These are phyloP conservation scores for Lagothrix lagotricha DNA, from an alignment of 2,797 vertebrate genomes.

Conservation along the genomic window DNA sequence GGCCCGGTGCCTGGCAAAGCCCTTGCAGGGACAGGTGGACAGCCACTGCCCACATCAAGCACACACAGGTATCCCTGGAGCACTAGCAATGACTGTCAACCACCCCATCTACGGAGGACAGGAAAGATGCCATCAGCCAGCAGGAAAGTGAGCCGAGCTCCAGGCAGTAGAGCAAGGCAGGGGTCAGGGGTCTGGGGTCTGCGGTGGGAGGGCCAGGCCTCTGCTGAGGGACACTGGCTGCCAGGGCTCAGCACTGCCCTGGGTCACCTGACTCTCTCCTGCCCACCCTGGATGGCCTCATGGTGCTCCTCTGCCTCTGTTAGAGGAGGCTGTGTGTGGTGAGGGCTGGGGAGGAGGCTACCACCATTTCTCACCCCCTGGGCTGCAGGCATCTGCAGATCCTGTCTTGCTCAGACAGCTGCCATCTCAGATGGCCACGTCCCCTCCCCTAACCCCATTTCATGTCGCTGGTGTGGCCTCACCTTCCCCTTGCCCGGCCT, in stretches of 20 bases:
- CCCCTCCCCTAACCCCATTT: too few species aligned
- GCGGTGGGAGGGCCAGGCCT: too few species aligned
- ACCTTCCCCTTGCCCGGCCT: neutral
- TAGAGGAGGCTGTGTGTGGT: too few species aligned
- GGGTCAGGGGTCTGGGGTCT: too few species aligned
- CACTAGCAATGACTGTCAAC: neutral
- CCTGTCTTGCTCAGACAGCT: neutral
- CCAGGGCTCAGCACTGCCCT: neutral
- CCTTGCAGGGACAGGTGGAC: neutral
- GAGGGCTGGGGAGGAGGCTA: too few species aligned
- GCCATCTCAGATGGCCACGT: accelerated
- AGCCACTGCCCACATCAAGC: neutral
- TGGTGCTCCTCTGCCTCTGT: neutral
- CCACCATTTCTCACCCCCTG: accelerated
- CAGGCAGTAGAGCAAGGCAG: accelerated
- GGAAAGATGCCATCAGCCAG: accelerated
- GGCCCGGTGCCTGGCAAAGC: neutral
- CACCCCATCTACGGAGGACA: accelerated
- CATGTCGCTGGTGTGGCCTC: neutral
- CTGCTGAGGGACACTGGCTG: accelerated
- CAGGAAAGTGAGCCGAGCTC: neutral
- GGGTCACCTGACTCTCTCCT: neutral
- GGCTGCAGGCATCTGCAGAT: neutral
- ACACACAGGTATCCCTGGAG: accelerated
- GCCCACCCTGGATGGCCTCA: accelerated